Conservation (phyloP, 2,888 invertebrate genomes). For the Hirtodrosophila confusa region DNA sequence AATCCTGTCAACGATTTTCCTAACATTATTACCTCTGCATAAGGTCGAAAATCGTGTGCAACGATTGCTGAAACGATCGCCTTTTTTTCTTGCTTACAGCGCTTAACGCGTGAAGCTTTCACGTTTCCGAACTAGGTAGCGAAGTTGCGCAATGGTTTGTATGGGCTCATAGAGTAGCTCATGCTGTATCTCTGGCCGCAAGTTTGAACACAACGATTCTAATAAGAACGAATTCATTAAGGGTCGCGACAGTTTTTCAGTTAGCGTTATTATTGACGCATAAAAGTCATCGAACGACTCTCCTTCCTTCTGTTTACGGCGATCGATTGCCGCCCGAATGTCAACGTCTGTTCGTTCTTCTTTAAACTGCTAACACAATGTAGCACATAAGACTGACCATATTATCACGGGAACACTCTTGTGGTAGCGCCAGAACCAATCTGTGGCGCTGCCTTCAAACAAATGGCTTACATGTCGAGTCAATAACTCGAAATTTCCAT, state of each 20-base stretch:
- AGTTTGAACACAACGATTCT: not conserved
- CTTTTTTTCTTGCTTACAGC: too few species aligned
- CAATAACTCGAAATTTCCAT: not conserved
- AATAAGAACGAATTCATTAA: not conserved
- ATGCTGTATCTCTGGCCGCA: not conserved
- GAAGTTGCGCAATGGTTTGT: not conserved
- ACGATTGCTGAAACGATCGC: too few species aligned
- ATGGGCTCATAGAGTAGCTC: not conserved
- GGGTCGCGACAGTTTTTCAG: too few species aligned
- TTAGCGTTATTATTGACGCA: too few species aligned
- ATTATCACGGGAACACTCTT: not conserved
- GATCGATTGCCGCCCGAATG: too few species aligned
- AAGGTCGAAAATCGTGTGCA: too few species aligned
- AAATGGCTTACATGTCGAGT: not conserved
- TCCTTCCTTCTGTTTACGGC: too few species aligned
- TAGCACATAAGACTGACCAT: too few species aligned
- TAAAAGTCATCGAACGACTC: too few species aligned
- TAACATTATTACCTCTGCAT: too few species aligned
- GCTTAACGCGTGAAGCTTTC: not conserved
- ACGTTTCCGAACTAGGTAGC: not conserved
- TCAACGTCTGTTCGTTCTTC: not conserved
- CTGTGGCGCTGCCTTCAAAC: not conserved
- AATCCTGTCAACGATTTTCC: too few species aligned
- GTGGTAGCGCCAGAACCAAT: not conserved
- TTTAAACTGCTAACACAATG: not conserved